Percentiles rank a stretch among this genome's conserved stretches.
Conservation (phyloP, 1,140 invertebrate species). For the Proales similis region DNA sequence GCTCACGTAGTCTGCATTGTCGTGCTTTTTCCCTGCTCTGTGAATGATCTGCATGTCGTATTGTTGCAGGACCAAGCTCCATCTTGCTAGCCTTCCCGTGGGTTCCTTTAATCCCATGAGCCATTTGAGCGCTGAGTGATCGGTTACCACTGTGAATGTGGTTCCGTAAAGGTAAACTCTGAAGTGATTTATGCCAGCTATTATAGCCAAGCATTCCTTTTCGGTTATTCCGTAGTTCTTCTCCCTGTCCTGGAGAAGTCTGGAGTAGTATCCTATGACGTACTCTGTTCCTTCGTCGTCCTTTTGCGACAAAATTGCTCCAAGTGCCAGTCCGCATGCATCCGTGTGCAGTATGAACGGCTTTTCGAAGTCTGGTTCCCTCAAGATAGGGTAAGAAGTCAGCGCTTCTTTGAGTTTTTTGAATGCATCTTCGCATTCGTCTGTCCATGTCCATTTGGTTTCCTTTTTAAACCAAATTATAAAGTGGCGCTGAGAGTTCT, state of each 20-base stretch:
- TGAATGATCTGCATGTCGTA: constrained; percentile 38
- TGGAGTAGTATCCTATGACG: neutral
- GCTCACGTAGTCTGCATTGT: constrained; percentile 37
- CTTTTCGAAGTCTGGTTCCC: constrained; percentile 25
- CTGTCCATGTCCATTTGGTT: constrained; percentile 24
- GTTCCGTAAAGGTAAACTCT: constrained; percentile 19
- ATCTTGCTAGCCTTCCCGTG: constrained; percentile 44
- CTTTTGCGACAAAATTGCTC: constrained; percentile 39
- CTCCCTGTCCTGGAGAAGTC: constrained; percentile 2
- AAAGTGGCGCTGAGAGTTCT: constrained; percentile 25
- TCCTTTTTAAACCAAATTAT: constrained; percentile 38
- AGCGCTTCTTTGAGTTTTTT: constrained; percentile 31
- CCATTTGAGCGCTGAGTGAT: constrained; percentile 31
- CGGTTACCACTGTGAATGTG: constrained; percentile 27
- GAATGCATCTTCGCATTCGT: constrained; percentile 38
- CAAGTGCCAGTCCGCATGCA: constrained; percentile 38
- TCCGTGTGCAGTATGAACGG: constrained; percentile 40
- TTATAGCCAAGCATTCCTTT: constrained; percentile 4
- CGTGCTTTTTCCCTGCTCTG: constrained; percentile 21
- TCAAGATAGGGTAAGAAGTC: constrained; percentile 34
- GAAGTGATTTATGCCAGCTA: neutral
- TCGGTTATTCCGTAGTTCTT: constrained; percentile 4
- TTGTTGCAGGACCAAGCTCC: constrained; percentile 14
- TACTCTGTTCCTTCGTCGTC: constrained; percentile 8
- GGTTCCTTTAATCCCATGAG: constrained; percentile 47